Conservation (phyloP, 2,888 invertebrate genomes). For the Amphipoea oculea region DNA sequence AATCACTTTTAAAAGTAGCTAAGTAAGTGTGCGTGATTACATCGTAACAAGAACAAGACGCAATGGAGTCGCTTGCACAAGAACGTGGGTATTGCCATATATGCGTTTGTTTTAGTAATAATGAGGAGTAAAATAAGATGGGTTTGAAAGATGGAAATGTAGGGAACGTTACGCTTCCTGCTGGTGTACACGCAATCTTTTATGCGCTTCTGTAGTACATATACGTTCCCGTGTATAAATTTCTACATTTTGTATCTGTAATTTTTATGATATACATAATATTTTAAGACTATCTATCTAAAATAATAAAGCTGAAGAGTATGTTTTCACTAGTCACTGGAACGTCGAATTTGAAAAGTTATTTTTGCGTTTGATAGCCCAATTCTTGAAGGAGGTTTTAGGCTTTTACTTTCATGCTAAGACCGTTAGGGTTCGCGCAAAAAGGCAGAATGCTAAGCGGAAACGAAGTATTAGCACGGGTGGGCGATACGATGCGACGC, state of each 20-base stretch:
- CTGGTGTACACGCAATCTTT: conserved; percentile 24
- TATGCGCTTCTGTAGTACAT: neutral
- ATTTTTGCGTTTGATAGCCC: too few relatives aligned
- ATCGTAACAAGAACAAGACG: conserved; percentile 41
- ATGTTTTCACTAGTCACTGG: too few relatives aligned
- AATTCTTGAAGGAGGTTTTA: too few relatives aligned
- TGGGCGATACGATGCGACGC: neutral
- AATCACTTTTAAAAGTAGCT: neutral
- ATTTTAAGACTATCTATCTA: too few relatives aligned
- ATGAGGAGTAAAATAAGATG: conserved; percentile 28
- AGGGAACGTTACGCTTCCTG: conserved; percentile 22
- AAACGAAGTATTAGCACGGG: too few relatives aligned
- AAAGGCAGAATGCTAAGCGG: too few relatives aligned
- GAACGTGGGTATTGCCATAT: conserved; percentile 46
- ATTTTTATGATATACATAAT: too few relatives aligned
- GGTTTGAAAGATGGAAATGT: conserved; percentile 5
- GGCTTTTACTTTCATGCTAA: too few relatives aligned
- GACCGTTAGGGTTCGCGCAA: too few relatives aligned
- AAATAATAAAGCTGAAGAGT: too few relatives aligned
- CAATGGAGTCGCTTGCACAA: conserved; percentile 55
- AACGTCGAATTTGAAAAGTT: too few relatives aligned
- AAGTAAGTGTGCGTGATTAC: neutral
- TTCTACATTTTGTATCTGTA: too few relatives aligned
- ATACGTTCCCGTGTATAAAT: neutral
- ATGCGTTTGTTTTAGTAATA: conserved; percentile 34